Conservation (phyloP, 1,140 invertebrate species). For the Brachionus plicatilis region DNA sequence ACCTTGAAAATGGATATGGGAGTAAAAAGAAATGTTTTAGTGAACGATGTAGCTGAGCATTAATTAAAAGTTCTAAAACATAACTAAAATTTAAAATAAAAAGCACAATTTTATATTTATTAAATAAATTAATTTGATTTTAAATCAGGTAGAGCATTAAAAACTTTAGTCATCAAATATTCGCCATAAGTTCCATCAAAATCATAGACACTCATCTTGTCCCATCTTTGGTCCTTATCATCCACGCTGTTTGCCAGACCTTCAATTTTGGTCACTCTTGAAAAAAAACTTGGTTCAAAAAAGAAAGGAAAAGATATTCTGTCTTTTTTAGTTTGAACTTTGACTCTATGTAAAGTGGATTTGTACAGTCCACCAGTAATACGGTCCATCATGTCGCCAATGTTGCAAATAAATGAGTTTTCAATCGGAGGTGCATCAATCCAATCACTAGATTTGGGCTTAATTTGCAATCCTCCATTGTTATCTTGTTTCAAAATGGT, state of each 20-base stretch:
- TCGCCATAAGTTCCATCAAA: slow-evolving; percentile 32
- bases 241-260: neutral
- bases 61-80: too few relatives aligned
- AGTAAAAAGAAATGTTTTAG: too few relatives aligned
- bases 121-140: too few relatives aligned
- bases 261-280: neutral
- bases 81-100: too few relatives aligned
- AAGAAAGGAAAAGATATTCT: slow-evolving; percentile 33
- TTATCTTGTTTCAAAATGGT: slow-evolving; percentile 36
- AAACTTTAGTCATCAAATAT: slow-evolving; percentile 26
- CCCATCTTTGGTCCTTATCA: slow-evolving; percentile 18
- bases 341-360: slow-evolving; percentile 29
- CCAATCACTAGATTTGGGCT: slow-evolving; percentile 63
- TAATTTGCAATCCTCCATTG: slow-evolving; percentile 44
- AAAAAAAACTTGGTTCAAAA: slow-evolving; percentile 20
- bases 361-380: slow-evolving; percentile 62
- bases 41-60: too few relatives aligned
- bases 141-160: neutral
- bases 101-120: too few relatives aligned
- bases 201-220: slow-evolving; percentile 10
- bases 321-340: neutral
- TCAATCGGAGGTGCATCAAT: slow-evolving; percentile 69
- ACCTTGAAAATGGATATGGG: too few relatives aligned
- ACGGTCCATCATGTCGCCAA: slow-evolving; percentile 68
- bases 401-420: slow-evolving; percentile 70